Conservation (phyloP, 1,140 invertebrate species). For the Batillaria attramentaria region DNA sequence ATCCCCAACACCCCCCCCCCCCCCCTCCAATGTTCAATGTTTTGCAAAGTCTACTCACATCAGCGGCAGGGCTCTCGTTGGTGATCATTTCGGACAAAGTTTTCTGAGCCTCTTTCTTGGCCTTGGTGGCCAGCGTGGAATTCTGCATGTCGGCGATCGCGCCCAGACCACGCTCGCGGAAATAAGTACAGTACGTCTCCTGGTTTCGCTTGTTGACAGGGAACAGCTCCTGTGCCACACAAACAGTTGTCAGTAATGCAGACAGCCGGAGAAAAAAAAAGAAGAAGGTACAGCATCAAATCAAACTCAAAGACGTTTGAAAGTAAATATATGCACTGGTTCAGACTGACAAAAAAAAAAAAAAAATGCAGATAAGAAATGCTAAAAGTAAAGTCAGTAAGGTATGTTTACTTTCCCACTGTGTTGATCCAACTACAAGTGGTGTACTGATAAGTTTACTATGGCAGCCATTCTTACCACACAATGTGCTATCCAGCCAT, state of each 20-base stretch:
- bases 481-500: no score
- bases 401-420: no score
- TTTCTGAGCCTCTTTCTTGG: constrained; percentile 85
- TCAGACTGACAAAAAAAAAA: no score
- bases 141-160: constrained; percentile 90
- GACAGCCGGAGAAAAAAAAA: background rate
- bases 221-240: constrained; percentile 92
- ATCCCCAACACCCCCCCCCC: no score
- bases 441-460: no score
- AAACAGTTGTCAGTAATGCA: no score
- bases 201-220: constrained; percentile 93
- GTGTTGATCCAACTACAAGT: no score
- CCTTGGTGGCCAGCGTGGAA: constrained; percentile 82
- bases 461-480: no score
- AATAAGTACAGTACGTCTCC: constrained; percentile 87
- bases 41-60: constrained; percentile 60
- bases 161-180: constrained; percentile 87
- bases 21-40: no score
- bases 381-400: no score
- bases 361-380: no score
- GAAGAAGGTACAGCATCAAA: background rate
- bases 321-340: no score
- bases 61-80: constrained; percentile 79
- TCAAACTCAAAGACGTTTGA: background rate
- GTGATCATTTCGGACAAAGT: constrained; percentile 85